Evolutionary conservation across 2,888 invertebrate genomes (phyloP).

Genomic region (Lepidonotus clava): DNA sequence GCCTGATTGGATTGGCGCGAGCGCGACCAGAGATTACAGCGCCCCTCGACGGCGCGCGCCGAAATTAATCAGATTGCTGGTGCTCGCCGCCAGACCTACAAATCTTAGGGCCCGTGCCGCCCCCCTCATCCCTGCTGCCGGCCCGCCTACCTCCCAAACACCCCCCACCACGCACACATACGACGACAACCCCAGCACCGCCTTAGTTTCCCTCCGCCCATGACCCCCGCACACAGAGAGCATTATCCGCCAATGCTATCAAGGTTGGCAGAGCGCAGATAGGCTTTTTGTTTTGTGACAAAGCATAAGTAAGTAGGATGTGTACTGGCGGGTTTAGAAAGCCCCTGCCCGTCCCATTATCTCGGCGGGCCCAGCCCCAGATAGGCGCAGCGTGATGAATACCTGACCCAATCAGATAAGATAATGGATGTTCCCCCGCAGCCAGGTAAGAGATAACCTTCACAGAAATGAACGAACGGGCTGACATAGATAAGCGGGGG

Average conservation of each 20-base stretch:
- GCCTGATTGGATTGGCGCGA: slow-evolving; percentile 11
- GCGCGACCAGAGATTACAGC: background rate
- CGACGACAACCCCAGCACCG: background rate
- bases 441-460: background rate
- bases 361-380: background rate
- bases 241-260: background rate
- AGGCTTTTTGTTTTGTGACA: too few species aligned
- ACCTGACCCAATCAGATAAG: slow-evolving; percentile 1
- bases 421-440: background rate
- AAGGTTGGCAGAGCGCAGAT: too few species aligned
- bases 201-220: background rate
- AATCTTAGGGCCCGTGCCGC: background rate
- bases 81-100: background rate
- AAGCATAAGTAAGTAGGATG: too few species aligned
- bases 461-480: background rate
- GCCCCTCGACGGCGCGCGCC: background rate
- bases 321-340: too few species aligned
- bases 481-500: background rate
- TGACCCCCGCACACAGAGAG: background rate
- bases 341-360: background rate
- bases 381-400: background rate
- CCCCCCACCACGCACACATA: background rate
- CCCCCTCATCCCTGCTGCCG: background rate
- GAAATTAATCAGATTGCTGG: background rate
- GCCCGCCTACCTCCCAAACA: background rate